Base-by-base conservation (phyloP, 2,797 vertebrate genomes). In the Clarias laeviceps region DNA sequence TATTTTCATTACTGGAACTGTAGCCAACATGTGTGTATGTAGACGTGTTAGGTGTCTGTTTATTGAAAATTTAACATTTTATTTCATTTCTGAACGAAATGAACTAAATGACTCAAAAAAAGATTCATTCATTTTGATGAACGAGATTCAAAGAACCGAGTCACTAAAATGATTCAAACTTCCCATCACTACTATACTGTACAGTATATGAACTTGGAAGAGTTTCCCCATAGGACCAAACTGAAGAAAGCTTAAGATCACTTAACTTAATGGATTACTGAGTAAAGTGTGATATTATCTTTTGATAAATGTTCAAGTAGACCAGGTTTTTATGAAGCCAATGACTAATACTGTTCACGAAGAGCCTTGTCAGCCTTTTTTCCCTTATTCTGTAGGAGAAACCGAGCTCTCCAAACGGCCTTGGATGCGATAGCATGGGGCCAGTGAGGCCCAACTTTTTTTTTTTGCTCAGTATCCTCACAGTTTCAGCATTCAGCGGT, bases 401-500 rank as follows among this genome's bases (percentile, higher is more conserved):
- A 64, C 72, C 5, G 57, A 87, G 24, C 86, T 88, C 29, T 24
- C 88, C 89, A 91, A 91, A 90, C 88, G 89, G 85, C 85, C 79
- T 82, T 83, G 3, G 80, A 90, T 90, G 88, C 89, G 93, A 94
- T 95, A 94, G 94, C 94, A 93, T 94, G 93, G 91, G 90, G 86
- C 88, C 89, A 85, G 88, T 84, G 90, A 88, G 90, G 90, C 92
- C 85, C 73, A 82, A n/a, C 37, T 11, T 45, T 45, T 45, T 11
- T 45, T 95, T 95, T 92, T 93, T 92, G 92, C 92, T 93, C 93
- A 79, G 84, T 88, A 90, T 92, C 90, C 90, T 94, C 91, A 91
- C 90, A 90, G 92, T 91, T 91, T 90, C 90, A 92, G 85, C 61
- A 94, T 94, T 95, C 93, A 93, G 93, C 93, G 94, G 95, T 94